phyloP scores from a whole-genome alignment of 2,888 invertebrate species.

The Teleiodes luculella region DNA sequence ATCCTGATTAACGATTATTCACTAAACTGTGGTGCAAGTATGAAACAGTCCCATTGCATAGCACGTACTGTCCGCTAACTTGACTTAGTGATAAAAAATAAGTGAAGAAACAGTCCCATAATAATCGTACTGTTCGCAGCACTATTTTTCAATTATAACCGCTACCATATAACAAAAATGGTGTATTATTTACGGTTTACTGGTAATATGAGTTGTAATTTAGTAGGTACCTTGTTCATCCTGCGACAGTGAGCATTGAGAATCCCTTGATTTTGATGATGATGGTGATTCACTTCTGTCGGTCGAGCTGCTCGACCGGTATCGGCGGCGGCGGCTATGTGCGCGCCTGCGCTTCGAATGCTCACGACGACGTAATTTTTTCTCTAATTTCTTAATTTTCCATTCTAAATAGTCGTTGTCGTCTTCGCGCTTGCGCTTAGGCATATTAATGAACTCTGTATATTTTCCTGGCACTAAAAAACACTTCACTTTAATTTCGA shows the following conservation, averaged over 20 bases:
- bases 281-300: too few species aligned
- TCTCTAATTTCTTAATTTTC: neutral
- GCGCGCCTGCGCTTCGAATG: neutral
- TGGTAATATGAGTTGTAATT: too few species aligned
- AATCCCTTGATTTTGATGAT: neutral
- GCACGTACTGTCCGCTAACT: neutral
- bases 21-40: neutral
- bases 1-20: neutral
- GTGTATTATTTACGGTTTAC: too few species aligned
- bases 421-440: neutral
- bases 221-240: neutral
- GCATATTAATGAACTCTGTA: neutral
- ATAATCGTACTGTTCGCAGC: neutral
- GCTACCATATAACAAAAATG: too few species aligned
- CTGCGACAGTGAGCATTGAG: neutral
- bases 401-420: neutral
- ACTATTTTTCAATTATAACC: too few species aligned
- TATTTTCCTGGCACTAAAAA: neutral
- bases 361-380: neutral
- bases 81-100: neutral
- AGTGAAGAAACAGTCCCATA: neutral
- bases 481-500: neutral
- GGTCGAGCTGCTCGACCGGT: too few species aligned
- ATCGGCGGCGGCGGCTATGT: neutral
- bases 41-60: neutral